A percentile compares a stretch with the other conserved stretches of the same genome.
Conservation (phyloP, 2,888 invertebrate species). For the Cremastinae sp. region DNA sequence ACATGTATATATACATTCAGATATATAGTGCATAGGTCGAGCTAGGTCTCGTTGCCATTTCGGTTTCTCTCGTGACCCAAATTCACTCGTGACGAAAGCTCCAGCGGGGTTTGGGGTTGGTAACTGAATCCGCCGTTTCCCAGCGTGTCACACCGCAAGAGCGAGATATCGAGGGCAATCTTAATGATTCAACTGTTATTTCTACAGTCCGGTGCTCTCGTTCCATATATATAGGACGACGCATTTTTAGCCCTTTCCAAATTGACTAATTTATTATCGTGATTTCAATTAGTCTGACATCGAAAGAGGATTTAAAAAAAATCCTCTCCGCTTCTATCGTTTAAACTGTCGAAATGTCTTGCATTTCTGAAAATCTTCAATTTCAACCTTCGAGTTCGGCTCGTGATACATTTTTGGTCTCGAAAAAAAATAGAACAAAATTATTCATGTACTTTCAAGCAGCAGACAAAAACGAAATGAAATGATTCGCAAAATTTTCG, state of each 20-base stretch:
- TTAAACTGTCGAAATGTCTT: background rate
- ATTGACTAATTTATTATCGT: conserved; percentile 42
- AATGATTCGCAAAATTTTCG: too few species aligned
- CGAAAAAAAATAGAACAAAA: too few species aligned
- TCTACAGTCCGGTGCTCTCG: conserved; percentile 11
- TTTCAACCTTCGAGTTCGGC: background rate
- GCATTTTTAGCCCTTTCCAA: conserved; percentile 46
- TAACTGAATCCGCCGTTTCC: conserved; percentile 10
- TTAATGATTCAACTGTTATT: conserved; percentile 53
- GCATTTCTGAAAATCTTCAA: conserved; percentile 31
- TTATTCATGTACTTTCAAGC: too few species aligned
- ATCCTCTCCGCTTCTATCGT: background rate
- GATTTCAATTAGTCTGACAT: conserved; percentile 3
- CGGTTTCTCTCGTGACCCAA: conserved; percentile 43
- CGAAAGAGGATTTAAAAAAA: background rate
- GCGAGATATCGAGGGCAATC: conserved; percentile 46
- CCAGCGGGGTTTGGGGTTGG: conserved; percentile 8
- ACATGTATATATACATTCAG: too few species aligned
- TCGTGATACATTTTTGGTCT: too few species aligned
- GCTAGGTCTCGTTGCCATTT: conserved; percentile 34
- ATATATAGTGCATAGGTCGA: background rate
- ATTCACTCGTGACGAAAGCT: conserved; percentile 39
- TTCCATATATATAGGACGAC: conserved; percentile 1
- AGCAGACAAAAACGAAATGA: too few species aligned
- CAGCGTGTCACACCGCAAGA: conserved; percentile 11